Conservation (phyloP, 2,797 vertebrate species). For the Naso thynnoides region DNA sequence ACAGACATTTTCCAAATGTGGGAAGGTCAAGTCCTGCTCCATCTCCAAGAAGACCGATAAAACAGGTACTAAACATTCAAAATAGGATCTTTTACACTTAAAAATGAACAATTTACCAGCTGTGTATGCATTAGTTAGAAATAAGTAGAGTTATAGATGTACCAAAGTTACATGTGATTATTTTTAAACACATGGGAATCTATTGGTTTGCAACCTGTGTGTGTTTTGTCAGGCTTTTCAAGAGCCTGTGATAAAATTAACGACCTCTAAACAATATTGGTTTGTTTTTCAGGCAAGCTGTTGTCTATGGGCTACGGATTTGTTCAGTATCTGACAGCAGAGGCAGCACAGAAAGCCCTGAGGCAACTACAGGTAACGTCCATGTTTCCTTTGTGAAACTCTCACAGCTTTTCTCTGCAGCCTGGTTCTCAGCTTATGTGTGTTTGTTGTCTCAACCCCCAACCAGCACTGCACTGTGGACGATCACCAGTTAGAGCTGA, state of each 20-base stretch:
- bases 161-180: neutral
- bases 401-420: neutral
- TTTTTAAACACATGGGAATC: neutral
- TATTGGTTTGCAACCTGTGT: neutral
- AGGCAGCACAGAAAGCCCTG: conserved; percentile 93
- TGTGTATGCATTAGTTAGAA: neutral
- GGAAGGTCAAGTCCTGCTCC: conserved; percentile 89
- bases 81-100: accelerated
- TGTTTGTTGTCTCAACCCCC: conserved; percentile 19
- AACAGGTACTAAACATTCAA: conserved; percentile 83
- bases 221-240: neutral
- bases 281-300: conserved; percentile 83
- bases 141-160: neutral
- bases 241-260: neutral
- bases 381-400: neutral
- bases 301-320: conserved; percentile 98
- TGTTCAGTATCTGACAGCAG: conserved; percentile 91
- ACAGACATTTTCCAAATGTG: conserved; percentile 92
- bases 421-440: conserved; percentile 17
- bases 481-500: conserved; percentile 91
- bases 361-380: conserved; percentile 90
- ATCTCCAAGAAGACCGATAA: conserved; percentile 95
- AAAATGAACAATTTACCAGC: neutral
- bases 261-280: neutral
- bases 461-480: conserved; percentile 90